Evolutionary conservation across 2,888 invertebrate species (phyloP), one percentile per base, ranked within the genome.

Genomic region (Conus canariensis): DNA sequence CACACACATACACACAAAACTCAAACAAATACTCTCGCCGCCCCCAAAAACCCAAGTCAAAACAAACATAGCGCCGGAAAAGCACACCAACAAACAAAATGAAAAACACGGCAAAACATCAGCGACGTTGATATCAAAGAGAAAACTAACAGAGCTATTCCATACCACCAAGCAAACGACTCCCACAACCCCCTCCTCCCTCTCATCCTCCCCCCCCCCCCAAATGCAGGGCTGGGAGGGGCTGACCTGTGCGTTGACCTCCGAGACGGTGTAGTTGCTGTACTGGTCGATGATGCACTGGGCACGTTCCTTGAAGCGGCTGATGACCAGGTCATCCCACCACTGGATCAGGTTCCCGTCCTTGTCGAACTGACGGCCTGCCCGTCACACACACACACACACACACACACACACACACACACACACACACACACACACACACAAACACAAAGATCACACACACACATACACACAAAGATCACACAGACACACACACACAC

Each of bases 321-420:
- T 97, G 91, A 99, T 98, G 0, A 99, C 99, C 16, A 97, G 97
- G 94, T 98, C 98, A 94, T 99, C 98, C 99, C 99, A 99, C 99
- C 99, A 99, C 93, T 98, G 98, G 95, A 99, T 98, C 90, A 99
- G 97, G 96, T 99, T 99, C 0, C 99, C 99, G 93, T 98, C 97
- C 96, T 98, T 98, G 96, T 99, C 99, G 96, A 99, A 99, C 96
- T 99, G 98, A 45, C 99, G 97, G 0, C 99, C 98, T 96, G 92
- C 45, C 45, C 45, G 9, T 25, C 85, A 60, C 60, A 80, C 80
- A 80, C 80, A 80, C 80, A 80, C 19, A 80, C 80, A 80, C 80
- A 80, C 80, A 80, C 80, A 80, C 80, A 80, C 80, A 80, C 80
- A 80, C 45, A 80, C 45, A 80, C 45, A 80, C 45, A 80, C 30